These are phyloP conservation scores for Cervus canadensis DNA, from an alignment of 2,113 vertebrate genomes.

Conservation along the genomic window DNA sequence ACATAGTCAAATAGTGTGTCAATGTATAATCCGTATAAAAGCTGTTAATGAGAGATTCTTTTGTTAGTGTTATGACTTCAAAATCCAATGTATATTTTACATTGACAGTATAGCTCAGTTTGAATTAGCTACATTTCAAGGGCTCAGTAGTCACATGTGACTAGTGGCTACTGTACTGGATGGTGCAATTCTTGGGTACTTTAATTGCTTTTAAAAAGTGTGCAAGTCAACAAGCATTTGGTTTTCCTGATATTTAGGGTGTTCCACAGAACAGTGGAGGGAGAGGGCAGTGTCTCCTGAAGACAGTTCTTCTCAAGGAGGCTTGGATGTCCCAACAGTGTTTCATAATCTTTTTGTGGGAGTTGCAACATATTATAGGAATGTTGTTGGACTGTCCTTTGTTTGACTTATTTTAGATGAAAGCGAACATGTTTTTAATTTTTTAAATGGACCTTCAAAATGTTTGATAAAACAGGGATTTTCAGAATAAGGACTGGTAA, in stretches of 20 bases:
- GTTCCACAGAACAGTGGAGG: not conserved
- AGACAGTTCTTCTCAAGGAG: not conserved
- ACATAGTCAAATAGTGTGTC: not conserved
- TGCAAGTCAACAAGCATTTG: not conserved
- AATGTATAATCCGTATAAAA: not conserved
- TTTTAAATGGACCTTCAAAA: conserved; percentile 10
- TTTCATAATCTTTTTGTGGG: conserved; percentile 8
- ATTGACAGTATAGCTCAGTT: not conserved
- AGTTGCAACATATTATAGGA: not conserved
- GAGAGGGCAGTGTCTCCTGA: not conserved
- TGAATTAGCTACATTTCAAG: not conserved
- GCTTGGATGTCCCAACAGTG: not conserved
- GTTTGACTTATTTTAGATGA: conserved; percentile 13
- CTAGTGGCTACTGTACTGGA: not conserved
- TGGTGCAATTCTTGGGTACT: not conserved
- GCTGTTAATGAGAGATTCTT: not conserved
- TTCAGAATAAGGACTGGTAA: not conserved
- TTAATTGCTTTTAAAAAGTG: not conserved
- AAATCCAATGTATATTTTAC: not conserved
- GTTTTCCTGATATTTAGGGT: not conserved
- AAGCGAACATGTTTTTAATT: conserved; percentile 16
- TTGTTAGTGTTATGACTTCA: not conserved
- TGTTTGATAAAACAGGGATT: not conserved
- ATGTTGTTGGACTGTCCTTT: not conserved
- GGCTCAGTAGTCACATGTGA: not conserved